These are phyloP conservation scores for Maccullochella peelii DNA, from an alignment of 2,113 vertebrate genomes.

Conservation along the genomic window DNA sequence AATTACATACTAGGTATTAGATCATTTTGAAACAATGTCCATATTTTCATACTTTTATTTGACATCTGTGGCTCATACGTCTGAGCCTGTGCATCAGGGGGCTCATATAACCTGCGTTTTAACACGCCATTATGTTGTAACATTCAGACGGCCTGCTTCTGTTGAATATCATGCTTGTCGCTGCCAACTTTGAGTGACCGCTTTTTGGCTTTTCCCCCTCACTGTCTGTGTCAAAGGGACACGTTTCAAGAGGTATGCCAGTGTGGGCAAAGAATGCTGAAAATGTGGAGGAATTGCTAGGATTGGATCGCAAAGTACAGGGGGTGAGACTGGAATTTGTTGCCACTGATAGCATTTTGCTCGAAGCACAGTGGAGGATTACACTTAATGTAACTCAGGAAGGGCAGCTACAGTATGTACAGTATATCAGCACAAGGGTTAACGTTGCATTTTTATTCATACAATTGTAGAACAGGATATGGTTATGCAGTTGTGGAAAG, in stretches of 20 bases:
- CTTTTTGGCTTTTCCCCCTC: conserved; percentile 50
- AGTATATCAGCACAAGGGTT: neutral
- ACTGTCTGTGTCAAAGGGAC: conserved; percentile 45
- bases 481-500: conserved; percentile 11
- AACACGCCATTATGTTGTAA: conserved; percentile 52
- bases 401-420: conserved; percentile 2
- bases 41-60: conserved; percentile 69
- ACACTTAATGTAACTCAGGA: conserved; percentile 17
- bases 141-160: conserved; percentile 47
- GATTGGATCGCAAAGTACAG: conserved; percentile 47
- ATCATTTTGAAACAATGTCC: conserved; percentile 70
- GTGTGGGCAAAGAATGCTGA: conserved; percentile 64
- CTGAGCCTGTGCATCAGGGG: conserved; percentile 53
- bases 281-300: conserved; percentile 58
- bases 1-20: conserved; percentile 54
- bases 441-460: neutral
- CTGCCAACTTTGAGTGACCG: conserved; percentile 42
- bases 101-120: conserved; percentile 59
- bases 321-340: conserved; percentile 61
- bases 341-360: conserved; percentile 49
- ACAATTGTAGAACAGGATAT: neutral
- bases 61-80: conserved; percentile 64
- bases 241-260: conserved; percentile 56
- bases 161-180: conserved; percentile 42
- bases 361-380: conserved; percentile 8